Base-by-base conservation (phyloP, 1,140 invertebrate species). In the Zophobas atratus region DNA sequence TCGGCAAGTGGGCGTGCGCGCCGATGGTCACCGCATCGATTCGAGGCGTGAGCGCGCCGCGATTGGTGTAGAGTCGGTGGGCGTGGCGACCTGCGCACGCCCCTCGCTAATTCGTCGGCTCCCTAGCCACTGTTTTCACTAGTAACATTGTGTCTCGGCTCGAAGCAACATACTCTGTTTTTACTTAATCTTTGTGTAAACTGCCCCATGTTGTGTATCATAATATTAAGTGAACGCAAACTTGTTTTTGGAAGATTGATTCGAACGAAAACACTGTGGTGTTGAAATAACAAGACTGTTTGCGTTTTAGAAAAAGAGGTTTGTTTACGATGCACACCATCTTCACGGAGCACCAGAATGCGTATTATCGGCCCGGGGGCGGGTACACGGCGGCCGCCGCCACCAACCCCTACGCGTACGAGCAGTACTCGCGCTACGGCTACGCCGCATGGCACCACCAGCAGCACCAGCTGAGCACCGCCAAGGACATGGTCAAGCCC, bases 401-500 rank as follows among this genome's bases (percentile, higher is more conserved):
- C 8, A 85, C 88, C 1, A 87, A 88, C 53, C 88, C 89, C 8
- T 89, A 90, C 35, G 84, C 87, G 20, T 93, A 94, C 85, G 93
- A 94, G 82, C 93, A 94, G 82, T 94, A 94, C 85, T 88, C 90
- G 2, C 88, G 93, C 0, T 94, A 95, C 84, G 89, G 93, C 0
- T 94, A 95, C 84, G 88, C 90, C n/a, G 90, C 92, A 5, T 86
- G 85, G 85, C 85, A 85, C 36, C 90, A 92, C 84, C 92, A 93
- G 77, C 94, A 95, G 83, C 94, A 94, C 77, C 89, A 89, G 55
- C 90, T 92, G 73, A 89, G 92, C 35, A 90, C 91, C 0, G 89
- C 92, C 32, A 95, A 95, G 85, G 94, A 95, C 81, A 95, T 95
- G 92, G 94, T 98, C 6, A 99, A 99, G 85, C 98, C 98, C 0